Percentiles rank a stretch among this genome's conserved stretches.
Evolutionary conservation across 2,888 invertebrate species (phyloP).

Genomic region (Agriopis leucophaearia): DNA sequence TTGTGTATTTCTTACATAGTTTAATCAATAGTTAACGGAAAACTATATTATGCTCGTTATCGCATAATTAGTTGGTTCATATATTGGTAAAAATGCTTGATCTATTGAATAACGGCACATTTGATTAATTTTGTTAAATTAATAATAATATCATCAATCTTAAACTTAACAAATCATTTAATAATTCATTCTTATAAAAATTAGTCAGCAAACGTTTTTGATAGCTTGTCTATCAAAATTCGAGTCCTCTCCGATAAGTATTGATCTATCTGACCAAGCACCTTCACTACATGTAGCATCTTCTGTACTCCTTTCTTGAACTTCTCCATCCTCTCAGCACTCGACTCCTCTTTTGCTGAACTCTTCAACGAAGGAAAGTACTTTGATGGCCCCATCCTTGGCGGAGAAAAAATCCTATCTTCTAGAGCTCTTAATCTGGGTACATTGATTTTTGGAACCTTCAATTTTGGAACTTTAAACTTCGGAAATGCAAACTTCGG

Average conservation of each 20-base stretch:
- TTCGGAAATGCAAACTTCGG: conserved; percentile 56
- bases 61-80: neutral
- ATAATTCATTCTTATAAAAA: neutral
- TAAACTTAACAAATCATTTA: neutral
- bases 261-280: conserved; percentile 75
- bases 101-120: no score
- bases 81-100: no score
- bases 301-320: conserved; percentile 80
- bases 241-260: conserved; percentile 77
- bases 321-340: conserved; percentile 75
- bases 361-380: conserved; percentile 55
- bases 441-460: conserved; percentile 61
- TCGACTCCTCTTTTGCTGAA: conserved; percentile 64
- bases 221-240: conserved; percentile 74
- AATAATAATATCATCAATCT: neutral
- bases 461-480: conserved; percentile 59
- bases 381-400: conserved; percentile 66
- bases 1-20: conserved; percentile 60
- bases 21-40: neutral
- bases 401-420: conserved; percentile 51
- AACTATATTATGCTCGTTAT: neutral
- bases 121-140: neutral
- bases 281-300: conserved; percentile 77
- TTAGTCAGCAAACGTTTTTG: conserved; percentile 73
- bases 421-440: conserved; percentile 62